A percentile compares a stretch with the other conserved stretches of the same genome.
These are phyloP conservation scores for Lapara coniferarum DNA, from an alignment of 2,888 invertebrate species.

Conservation along the genomic window DNA sequence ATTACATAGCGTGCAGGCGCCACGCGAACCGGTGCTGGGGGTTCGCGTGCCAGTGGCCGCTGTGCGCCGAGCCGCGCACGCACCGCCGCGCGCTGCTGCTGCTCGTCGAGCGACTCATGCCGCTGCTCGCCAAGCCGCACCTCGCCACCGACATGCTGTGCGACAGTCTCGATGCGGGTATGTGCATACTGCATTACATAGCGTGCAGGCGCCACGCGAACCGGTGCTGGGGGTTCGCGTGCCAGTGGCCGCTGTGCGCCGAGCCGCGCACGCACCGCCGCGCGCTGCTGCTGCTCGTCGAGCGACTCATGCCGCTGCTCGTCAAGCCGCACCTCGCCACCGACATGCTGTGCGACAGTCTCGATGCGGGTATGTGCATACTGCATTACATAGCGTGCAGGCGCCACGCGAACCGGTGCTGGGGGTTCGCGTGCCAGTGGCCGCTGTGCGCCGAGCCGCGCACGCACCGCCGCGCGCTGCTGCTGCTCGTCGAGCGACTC, in stretches of 20 bases:
- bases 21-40: conserved; percentile 90
- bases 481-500: conserved; percentile 91
- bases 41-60: conserved; percentile 89
- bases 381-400: conserved; percentile 66
- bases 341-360: conserved; percentile 95
- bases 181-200: too few species aligned
- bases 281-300: conserved; percentile 91
- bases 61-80: conserved; percentile 82
- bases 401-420: conserved; percentile 87
- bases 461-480: conserved; percentile 90
- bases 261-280: conserved; percentile 87
- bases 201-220: conserved; percentile 84
- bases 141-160: conserved; percentile 95
- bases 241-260: conserved; percentile 88
- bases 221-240: conserved; percentile 90
- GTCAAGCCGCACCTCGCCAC: conserved; percentile 92
- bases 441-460: conserved; percentile 84
- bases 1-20: conserved; percentile 70
- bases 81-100: conserved; percentile 92
- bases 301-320: conserved; percentile 91
- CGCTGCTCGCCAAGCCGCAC: conserved; percentile 91
- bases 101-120: conserved; percentile 91
- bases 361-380: conserved; percentile 78
- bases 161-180: conserved; percentile 88
- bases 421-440: conserved; percentile 90